Conservation (phyloP, 1,140 invertebrate genomes). For the Formica exsecta region DNA sequence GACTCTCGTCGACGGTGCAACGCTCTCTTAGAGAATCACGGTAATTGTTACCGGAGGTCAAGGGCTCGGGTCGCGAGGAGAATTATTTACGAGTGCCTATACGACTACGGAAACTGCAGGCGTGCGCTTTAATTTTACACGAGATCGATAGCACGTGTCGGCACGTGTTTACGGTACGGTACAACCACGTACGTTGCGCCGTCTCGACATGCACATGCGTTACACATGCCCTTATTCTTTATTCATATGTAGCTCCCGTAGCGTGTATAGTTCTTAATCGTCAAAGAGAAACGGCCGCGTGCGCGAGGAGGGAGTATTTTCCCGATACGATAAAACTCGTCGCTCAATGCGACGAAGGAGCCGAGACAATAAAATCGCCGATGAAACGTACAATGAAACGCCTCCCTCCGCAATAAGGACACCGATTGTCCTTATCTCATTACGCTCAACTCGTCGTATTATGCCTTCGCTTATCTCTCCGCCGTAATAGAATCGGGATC, state of each 20-base stretch:
- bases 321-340: conserved; percentile 41
- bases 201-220: conserved; percentile 54
- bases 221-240: conserved; percentile 58
- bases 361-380: conserved; percentile 43
- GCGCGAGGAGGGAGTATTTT: background rate
- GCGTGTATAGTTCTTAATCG: conserved; percentile 51
- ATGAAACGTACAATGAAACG: background rate
- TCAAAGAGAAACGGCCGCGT: conserved; percentile 31
- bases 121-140: conserved; percentile 45
- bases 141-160: conserved; percentile 64
- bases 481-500: background rate
- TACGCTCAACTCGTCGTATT: conserved; percentile 5
- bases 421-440: conserved; percentile 40
- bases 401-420: background rate
- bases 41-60: conserved; percentile 60
- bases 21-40: conserved; percentile 23
- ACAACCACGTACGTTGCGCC: conserved; percentile 65
- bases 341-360: background rate
- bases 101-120: conserved; percentile 44
- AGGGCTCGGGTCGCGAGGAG: conserved; percentile 18
- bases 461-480: conserved; percentile 11
- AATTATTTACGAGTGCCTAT: conserved; percentile 63
- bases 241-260: conserved; percentile 47
- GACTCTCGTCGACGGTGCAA: background rate
- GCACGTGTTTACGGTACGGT: conserved; percentile 66